Conservation (phyloP, 2,888 invertebrate genomes). For the Tyria jacobaeae region DNA sequence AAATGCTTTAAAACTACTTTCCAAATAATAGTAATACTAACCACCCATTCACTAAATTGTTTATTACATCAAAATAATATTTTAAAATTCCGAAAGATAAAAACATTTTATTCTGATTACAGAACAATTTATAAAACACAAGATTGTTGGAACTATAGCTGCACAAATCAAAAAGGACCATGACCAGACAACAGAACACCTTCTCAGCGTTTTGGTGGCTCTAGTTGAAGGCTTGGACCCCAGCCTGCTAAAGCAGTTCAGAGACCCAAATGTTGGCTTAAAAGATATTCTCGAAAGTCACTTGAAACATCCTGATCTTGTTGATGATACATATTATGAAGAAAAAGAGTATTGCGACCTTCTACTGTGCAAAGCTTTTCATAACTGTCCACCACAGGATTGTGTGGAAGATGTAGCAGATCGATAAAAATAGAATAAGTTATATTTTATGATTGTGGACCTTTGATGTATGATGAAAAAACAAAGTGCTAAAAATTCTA, state of each 20-base stretch:
- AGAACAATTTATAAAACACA: conserved; percentile 67
- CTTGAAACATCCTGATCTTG: conserved; percentile 58
- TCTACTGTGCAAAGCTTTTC: conserved; percentile 53
- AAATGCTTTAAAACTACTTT: too few species aligned
- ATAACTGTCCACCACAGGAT: conserved; percentile 37
- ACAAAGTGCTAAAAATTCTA: not conserved
- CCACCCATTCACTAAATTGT: too few species aligned
- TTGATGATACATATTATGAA: conserved; percentile 61
- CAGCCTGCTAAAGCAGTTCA: conserved; percentile 57
- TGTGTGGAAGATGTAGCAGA: conserved; percentile 59
- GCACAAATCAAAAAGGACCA: conserved; percentile 56
- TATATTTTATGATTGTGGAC: not conserved
- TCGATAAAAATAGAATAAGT: conserved; percentile 53
- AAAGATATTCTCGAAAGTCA: conserved; percentile 57
- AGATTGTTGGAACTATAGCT: conserved; percentile 60
- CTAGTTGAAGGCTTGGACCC: conserved; percentile 56
- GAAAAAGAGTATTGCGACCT: conserved; percentile 68
- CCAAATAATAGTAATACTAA: too few species aligned
- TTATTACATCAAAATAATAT: too few species aligned
- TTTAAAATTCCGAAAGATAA: not conserved
- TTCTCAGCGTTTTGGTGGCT: conserved; percentile 63
- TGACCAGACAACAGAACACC: conserved; percentile 67
- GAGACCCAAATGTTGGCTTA: conserved; percentile 56
- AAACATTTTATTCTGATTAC: conserved; percentile 42
- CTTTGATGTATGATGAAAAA: not conserved